phyloP scores from a whole-genome alignment of 2,797 vertebrate species.

The Microtus californicus region DNA sequence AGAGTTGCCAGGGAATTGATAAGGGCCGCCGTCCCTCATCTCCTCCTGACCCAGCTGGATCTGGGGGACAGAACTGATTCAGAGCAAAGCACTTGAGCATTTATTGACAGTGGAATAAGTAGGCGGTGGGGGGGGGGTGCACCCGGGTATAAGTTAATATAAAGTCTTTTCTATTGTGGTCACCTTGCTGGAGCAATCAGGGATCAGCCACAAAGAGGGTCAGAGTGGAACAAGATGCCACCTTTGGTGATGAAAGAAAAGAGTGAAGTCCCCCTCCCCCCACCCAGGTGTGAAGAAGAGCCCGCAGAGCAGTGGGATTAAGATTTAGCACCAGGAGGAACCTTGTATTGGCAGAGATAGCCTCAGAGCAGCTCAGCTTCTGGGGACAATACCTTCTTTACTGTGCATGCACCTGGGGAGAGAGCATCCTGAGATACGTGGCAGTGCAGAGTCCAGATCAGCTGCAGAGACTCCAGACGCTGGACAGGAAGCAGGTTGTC shows the following conservation, averaged over 20 bases:
- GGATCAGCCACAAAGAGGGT: background rate
- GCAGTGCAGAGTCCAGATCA: background rate
- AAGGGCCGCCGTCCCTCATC: background rate
- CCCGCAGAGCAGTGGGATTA: background rate
- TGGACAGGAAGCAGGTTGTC: background rate
- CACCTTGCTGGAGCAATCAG: background rate
- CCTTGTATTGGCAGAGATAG: no score
- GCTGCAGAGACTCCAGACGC: background rate
- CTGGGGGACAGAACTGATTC: background rate
- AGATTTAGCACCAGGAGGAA: background rate
- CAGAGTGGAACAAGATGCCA: background rate
- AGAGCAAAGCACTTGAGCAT: background rate
- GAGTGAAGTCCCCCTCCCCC: no score
- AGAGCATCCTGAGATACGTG: background rate
- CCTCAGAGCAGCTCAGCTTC: background rate
- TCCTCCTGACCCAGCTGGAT: background rate
- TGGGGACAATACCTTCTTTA: background rate
- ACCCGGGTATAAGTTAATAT: no score
- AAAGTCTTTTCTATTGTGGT: background rate
- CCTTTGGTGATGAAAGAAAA: background rate
- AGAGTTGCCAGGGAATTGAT: slow-evolving; percentile 48
- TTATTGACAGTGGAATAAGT: background rate
- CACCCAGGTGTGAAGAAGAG: background rate
- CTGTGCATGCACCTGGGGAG: background rate
- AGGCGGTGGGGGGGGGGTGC: no score